phyloP scores from a whole-genome alignment of 2,797 vertebrate species.

The Myotis daubentonii region DNA sequence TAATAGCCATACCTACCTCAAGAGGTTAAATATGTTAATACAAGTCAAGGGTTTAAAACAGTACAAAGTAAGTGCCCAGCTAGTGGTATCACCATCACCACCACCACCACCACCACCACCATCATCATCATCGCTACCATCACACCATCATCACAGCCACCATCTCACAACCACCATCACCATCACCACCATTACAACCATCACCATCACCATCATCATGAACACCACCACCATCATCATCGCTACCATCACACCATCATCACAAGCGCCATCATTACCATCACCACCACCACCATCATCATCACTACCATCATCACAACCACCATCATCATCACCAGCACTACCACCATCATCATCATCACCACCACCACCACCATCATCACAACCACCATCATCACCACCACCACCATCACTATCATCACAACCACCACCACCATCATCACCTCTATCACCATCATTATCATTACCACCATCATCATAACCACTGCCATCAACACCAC shows the following conservation, averaged over 20 bases:
- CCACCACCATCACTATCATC: not conserved
- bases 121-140: not conserved
- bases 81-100: not conserved
- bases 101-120: fast-evolving
- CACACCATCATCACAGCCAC: fast-evolving
- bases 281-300: fast-evolving
- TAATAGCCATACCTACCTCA: not conserved
- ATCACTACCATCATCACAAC: fast-evolving
- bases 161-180: fast-evolving
- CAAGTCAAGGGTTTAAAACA: not conserved
- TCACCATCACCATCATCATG: fast-evolving
- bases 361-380: fast-evolving
- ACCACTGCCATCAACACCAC: not conserved
- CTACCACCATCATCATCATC: fast-evolving
- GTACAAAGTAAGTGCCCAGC: not conserved
- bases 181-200: fast-evolving
- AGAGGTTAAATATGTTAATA: not conserved
- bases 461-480: not conserved
- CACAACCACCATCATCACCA: fast-evolving
- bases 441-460: fast-evolving
- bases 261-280: fast-evolving
- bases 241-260: fast-evolving
- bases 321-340: fast-evolving
- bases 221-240: not conserved
- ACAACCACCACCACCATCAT: fast-evolving